A percentile compares a stretch with the other conserved stretches of the same genome.
phyloP scores from a whole-genome alignment of 30 jellyfish, hydroid and myxozoan species.

The Mastigias papua region DNA sequence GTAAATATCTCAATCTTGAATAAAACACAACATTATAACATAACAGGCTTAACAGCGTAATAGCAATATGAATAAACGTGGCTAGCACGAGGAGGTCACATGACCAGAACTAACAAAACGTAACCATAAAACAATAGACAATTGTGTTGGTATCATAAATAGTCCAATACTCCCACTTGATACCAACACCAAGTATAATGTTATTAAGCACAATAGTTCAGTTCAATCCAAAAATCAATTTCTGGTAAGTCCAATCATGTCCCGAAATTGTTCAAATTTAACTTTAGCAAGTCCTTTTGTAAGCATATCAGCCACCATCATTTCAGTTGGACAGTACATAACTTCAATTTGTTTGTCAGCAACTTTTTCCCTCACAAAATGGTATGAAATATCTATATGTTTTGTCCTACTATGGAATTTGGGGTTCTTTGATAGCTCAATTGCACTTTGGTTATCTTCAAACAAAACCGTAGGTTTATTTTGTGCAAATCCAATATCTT shows the following conservation, averaged over 20 bases:
- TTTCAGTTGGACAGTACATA: background rate
- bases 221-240: background rate
- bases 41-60: background rate
- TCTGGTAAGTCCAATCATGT: background rate
- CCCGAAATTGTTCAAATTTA: background rate
- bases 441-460: background rate
- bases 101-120: background rate
- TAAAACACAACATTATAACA: background rate
- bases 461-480: background rate
- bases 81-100: background rate
- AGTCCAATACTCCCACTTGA: slow-evolving; percentile 6
- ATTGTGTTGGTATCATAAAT: background rate
- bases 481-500: background rate
- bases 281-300: background rate
- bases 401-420: background rate
- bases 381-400: background rate
- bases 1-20: background rate
- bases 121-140: background rate
- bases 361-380: background rate
- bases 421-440: background rate
- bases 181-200: background rate
- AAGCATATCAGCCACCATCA: background rate
- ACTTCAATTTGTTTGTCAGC: background rate
- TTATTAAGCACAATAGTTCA: background rate
- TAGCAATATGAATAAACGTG: background rate